A percentile compares a stretch with the other conserved stretches of the same genome.
These are phyloP conservation scores for Aleadryas rufinucha DNA, from an alignment of 2,113 vertebrate genomes.

Conservation along the genomic window DNA sequence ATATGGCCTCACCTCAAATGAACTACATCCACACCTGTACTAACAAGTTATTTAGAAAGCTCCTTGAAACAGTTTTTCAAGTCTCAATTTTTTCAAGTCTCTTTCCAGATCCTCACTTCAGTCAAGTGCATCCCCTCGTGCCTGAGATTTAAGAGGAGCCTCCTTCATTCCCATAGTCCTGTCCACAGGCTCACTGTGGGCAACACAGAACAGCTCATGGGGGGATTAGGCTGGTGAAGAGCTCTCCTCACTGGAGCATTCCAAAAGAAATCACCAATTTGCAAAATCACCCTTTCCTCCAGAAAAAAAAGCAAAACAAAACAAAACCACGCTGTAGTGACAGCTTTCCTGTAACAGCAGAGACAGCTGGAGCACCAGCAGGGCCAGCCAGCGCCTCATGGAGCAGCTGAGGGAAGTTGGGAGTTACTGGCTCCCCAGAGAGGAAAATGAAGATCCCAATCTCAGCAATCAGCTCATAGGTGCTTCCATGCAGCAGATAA, in stretches of 20 bases:
- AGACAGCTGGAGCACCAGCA: neutral
- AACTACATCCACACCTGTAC: neutral
- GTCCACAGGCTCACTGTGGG: neutral
- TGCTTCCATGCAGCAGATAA: neutral
- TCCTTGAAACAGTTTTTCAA: neutral
- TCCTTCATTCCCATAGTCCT: neutral
- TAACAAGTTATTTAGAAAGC: neutral
- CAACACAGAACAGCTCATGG: neutral
- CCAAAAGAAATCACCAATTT: neutral
- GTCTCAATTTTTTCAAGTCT: neutral
- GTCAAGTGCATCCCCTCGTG: neutral
- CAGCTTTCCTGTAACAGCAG: neutral
- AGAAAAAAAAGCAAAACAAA: neutral
- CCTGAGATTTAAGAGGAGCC: neutral
- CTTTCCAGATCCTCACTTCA: neutral
- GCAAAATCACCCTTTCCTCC: neutral
- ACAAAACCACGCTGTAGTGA: neutral
- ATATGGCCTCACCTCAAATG: accelerated
- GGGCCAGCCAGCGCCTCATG: neutral
- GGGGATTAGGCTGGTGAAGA: neutral
- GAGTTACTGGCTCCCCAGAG: neutral
- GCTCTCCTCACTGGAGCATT: neutral
- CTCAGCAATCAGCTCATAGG: neutral
- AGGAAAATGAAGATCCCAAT: neutral
- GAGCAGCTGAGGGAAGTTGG: neutral